phyloP scores from a whole-genome alignment of 2,113 vertebrate genomes.

The Salvelinus namaycush region DNA sequence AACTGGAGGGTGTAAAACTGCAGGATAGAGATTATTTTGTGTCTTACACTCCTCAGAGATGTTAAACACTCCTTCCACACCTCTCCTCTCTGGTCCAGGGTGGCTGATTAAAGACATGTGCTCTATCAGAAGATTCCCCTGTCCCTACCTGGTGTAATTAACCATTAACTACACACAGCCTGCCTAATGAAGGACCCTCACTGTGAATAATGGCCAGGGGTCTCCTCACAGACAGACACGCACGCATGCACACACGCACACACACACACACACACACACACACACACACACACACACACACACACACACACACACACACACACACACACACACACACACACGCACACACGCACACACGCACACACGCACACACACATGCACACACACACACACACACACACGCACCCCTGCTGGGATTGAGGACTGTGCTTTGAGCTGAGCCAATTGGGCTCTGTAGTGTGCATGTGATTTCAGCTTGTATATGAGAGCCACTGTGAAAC shows the following conservation, averaged over 20 bases:
- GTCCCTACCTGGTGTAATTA: constrained; percentile 13
- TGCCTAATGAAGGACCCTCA: constrained; percentile 16
- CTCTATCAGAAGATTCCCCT: constrained; percentile 12
- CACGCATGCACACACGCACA: not conserved
- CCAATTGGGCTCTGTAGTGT: not conserved
- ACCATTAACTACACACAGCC: not conserved
- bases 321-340: too few relatives aligned
- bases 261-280: too few relatives aligned
- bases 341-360: too few relatives aligned
- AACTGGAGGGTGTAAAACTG: not conserved
- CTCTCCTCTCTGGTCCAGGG: constrained; percentile 5
- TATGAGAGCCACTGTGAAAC: constrained; percentile 1
- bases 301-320: too few relatives aligned
- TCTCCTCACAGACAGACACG: not conserved
- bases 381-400: too few relatives aligned
- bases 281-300: fast-evolving
- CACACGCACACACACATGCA: too few relatives aligned
- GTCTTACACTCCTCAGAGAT: too few relatives aligned
- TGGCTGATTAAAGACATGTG: not conserved
- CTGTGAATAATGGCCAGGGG: constrained; percentile 2
- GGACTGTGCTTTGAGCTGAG: not conserved
- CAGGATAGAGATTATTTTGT: too few relatives aligned
- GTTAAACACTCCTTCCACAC: not conserved
- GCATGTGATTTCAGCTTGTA: not conserved
- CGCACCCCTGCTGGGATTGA: not conserved